phyloP scores from a whole-genome alignment of 2,888 invertebrate species.

The Seira musarum region DNA sequence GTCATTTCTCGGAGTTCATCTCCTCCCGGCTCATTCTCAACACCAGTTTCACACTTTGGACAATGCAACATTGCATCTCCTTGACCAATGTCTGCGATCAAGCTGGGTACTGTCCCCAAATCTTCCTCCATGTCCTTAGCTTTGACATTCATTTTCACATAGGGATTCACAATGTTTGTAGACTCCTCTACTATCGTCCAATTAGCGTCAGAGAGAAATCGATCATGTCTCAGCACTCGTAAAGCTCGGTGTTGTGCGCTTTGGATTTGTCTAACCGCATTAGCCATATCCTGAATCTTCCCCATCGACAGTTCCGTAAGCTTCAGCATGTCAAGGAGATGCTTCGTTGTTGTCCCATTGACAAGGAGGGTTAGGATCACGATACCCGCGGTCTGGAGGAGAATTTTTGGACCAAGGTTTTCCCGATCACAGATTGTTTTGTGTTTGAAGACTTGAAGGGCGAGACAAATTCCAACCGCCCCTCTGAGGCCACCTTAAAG shows the following conservation, averaged over 20 bases:
- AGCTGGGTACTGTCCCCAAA: neutral
- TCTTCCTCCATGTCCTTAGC: neutral
- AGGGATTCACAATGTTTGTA: neutral
- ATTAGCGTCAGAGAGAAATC: conserved; percentile 79
- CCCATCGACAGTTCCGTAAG: conserved; percentile 75
- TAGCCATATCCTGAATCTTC: conserved; percentile 76
- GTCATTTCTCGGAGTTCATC: conserved; percentile 76
- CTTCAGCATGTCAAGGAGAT: conserved; percentile 75
- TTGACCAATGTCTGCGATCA: too few species aligned
- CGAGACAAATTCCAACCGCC: conserved; percentile 77
- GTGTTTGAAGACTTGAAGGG: conserved; percentile 76
- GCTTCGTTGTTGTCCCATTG: conserved; percentile 77
- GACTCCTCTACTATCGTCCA: conserved; percentile 76
- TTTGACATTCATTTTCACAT: too few species aligned
- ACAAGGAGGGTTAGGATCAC: conserved; percentile 77
- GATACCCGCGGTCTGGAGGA: conserved; percentile 77
- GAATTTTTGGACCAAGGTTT: conserved; percentile 71
- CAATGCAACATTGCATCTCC: too few species aligned
- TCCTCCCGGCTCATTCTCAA: conserved; percentile 76
- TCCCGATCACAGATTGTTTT: conserved; percentile 70
- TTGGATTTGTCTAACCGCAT: conserved; percentile 75
- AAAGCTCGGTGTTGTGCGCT: conserved; percentile 75
- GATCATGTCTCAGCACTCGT: conserved; percentile 78
- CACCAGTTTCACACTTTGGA: conserved; percentile 64
- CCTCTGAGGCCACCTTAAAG: conserved; percentile 78